phyloP scores from a whole-genome alignment of 2,797 vertebrate species.

The Sphenopsis melanotis region DNA sequence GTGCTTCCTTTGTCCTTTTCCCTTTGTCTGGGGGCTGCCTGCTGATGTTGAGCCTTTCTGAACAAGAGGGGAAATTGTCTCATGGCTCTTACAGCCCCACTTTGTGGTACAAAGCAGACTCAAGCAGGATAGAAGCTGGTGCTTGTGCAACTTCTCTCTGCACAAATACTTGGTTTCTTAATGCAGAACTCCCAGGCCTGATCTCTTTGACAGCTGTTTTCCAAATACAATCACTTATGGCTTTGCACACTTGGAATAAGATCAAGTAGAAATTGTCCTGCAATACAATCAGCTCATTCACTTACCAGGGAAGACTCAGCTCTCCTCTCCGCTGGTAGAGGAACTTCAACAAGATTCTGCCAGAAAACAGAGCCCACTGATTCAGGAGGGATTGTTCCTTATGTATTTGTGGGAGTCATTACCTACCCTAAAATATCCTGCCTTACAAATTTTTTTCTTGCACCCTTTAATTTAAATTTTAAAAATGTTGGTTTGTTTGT shows the following conservation, averaged over 20 bases:
- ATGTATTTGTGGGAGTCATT: neutral
- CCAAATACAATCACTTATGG: neutral
- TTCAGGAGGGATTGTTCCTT: neutral
- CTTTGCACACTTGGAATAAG: slow-evolving; percentile 2
- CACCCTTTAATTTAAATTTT: slow-evolving; percentile 10
- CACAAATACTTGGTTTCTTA: neutral
- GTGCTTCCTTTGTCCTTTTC: neutral
- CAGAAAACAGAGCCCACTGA: neutral
- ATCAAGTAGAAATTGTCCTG: neutral
- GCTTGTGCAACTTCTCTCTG: neutral
- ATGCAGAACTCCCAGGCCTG: neutral
- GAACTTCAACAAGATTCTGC: neutral
- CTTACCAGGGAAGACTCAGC: neutral
- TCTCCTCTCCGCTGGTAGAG: neutral
- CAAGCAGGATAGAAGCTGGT: neutral
- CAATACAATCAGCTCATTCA: neutral
- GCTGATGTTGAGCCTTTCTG: neutral
- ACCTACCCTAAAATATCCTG: neutral
- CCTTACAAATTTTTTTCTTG: neutral
- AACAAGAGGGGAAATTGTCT: neutral
- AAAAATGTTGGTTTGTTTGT: neutral
- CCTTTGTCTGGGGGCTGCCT: neutral
- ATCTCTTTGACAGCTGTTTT: neutral
- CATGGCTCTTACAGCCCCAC: neutral
- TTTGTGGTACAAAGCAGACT: neutral